These are phyloP conservation scores for Nebria salina DNA, from an alignment of 2,888 invertebrate genomes.

Conservation along the genomic window DNA sequence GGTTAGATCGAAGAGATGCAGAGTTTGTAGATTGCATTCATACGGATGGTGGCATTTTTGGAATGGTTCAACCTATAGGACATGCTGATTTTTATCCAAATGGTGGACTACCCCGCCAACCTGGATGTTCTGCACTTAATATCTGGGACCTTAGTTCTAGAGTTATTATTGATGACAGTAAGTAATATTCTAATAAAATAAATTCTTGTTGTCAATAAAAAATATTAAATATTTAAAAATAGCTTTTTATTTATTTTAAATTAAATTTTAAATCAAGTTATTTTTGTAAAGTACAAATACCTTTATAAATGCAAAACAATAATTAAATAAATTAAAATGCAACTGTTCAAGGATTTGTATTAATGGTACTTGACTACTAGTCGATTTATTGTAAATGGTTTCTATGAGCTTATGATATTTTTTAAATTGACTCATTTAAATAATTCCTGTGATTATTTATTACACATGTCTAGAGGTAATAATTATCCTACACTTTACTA, in stretches of 20 bases:
- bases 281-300: neutral
- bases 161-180: conserved; percentile 42
- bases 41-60: conserved; percentile 61
- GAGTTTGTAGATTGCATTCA: conserved; percentile 61
- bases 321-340: conserved; percentile 1
- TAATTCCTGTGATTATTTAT: neutral
- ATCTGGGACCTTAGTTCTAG: conserved; percentile 36
- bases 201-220: neutral
- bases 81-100: conserved; percentile 62
- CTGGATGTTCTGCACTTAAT: conserved; percentile 56
- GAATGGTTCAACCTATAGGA: conserved; percentile 58
- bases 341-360: neutral
- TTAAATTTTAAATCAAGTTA: neutral
- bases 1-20: conserved; percentile 58
- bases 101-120: conserved; percentile 60
- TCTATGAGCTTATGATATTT: neutral
- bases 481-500: neutral
- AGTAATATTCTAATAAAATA: conserved; percentile 17
- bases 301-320: neutral
- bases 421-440: neutral
- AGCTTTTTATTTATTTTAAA: neutral
- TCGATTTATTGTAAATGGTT: neutral
- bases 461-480: conserved; percentile 11
- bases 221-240: neutral
- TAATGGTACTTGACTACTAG: neutral